Evolutionary conservation across 1,140 invertebrate species (phyloP).

Genomic region (Halesus radiatus): DNA sequence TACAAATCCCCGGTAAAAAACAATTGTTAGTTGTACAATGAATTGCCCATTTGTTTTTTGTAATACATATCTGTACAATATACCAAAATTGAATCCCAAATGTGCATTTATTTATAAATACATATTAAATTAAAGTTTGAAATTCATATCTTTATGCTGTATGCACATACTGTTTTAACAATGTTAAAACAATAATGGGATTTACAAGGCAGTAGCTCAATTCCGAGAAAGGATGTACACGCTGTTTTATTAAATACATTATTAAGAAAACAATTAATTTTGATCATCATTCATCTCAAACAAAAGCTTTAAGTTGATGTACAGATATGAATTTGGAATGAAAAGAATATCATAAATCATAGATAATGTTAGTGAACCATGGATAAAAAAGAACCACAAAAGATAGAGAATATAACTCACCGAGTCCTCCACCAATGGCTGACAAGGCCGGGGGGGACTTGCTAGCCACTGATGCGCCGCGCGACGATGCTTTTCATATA

Average conservation of each 20-base stretch:
- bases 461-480: slow-evolving; percentile 67
- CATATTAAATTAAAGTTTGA: not conserved
- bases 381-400: not conserved
- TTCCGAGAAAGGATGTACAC: too few relatives aligned
- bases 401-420: slow-evolving; percentile 61
- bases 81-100: not conserved
- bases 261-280: too few relatives aligned
- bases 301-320: too few relatives aligned
- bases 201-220: too few relatives aligned
- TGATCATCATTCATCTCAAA: not conserved
- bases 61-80: not conserved
- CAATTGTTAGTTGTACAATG: not conserved
- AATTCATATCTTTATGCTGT: too few relatives aligned
- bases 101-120: too few relatives aligned
- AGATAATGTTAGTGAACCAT: not conserved
- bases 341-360: not conserved
- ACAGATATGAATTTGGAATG: not conserved
- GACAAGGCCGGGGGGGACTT: slow-evolving; percentile 69
- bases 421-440: slow-evolving; percentile 68
- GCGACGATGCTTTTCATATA: slow-evolving; percentile 71
- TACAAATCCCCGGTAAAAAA: not conserved
- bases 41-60: not conserved
- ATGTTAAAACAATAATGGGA: too few relatives aligned
- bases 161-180: too few relatives aligned
- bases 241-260: too few relatives aligned